Evolutionary conservation across 2,113 vertebrate genomes (phyloP).

Genomic region (Cyanoramphus novaezelandiae): DNA sequence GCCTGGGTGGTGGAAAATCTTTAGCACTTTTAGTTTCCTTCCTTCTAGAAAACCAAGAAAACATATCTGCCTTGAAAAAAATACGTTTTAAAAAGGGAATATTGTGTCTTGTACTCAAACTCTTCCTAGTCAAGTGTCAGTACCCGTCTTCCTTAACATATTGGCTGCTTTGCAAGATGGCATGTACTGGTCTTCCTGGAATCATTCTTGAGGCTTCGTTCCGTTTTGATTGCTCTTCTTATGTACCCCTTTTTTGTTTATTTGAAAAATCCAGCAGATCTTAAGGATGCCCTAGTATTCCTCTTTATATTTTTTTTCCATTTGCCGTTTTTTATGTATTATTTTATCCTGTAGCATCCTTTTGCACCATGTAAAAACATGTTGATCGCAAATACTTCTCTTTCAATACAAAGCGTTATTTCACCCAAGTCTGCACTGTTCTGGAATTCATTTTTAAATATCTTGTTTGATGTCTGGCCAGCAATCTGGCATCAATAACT

Average conservation of each 20-base stretch:
- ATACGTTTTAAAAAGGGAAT: fast-evolving
- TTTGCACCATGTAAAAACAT: neutral
- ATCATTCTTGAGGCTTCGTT: neutral
- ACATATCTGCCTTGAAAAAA: neutral
- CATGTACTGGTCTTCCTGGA: neutral
- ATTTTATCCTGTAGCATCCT: neutral
- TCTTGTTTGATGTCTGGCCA: neutral
- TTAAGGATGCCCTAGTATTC: fast-evolving
- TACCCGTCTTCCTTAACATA: neutral
- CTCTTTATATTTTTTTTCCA: neutral
- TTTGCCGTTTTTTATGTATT: neutral
- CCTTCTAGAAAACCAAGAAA: neutral
- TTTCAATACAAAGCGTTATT: neutral
- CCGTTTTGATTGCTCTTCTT: neutral
- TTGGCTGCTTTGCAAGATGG: neutral
- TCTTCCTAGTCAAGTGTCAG: neutral
- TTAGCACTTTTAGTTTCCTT: neutral
- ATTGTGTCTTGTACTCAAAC: neutral
- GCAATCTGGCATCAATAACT: neutral
- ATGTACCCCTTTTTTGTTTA: neutral
- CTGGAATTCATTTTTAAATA: neutral
- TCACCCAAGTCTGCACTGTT: neutral
- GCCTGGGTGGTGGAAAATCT: neutral
- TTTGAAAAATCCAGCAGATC: neutral
- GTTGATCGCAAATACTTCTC: neutral